Base-by-base conservation (phyloP, 2,888 invertebrate genomes). In the Tiliacea aurago region DNA sequence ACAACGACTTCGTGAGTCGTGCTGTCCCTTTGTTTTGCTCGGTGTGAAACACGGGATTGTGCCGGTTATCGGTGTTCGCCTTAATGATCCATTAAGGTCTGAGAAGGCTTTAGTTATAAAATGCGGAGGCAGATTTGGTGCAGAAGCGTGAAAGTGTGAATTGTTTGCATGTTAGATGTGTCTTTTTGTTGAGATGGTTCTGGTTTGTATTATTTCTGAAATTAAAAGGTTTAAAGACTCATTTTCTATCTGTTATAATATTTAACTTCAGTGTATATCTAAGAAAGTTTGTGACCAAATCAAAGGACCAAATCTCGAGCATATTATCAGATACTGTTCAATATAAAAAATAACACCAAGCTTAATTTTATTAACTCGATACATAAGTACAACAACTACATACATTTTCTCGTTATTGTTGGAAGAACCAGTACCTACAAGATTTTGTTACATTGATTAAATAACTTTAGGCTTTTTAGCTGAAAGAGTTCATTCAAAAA, bases 1-100 rank as follows among this genome's bases (percentile, higher is more conserved):
- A 91, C 88, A 87, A 80, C 77, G 79, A 82, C 78, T 72, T 84
- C 86, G 85, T 86, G 87, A 86, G 85, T 84, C 86, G 85, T 86
- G 85, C 71, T 55, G 79, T 67, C 53, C 33, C 70, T 86, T 85
- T 80, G 85, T 85, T 82, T 78, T 86, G 83, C 73, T 85, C 80
- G 70, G 82, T 86, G 86, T 86, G 86, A 86, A 86, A 84, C 85
- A 86, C 56, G 74, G 87, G 80, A 88, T 87, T 80, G 81, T 86
- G 83, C 69, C 73, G 72, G 85, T 85, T 85, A 87, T 85, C 88
- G 83, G 87, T 87, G 85, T 87, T 76, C 70, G 63, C 61, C 58
- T 85, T 87, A 87, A 87, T 87, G 86, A 87, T 86, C 84, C 87
- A 87, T 87, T 87, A 84, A 84, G 58, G 72, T 20, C 59, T 49